phyloP scores from a whole-genome alignment of 2,113 vertebrate genomes.

The Penelope pileata region DNA sequence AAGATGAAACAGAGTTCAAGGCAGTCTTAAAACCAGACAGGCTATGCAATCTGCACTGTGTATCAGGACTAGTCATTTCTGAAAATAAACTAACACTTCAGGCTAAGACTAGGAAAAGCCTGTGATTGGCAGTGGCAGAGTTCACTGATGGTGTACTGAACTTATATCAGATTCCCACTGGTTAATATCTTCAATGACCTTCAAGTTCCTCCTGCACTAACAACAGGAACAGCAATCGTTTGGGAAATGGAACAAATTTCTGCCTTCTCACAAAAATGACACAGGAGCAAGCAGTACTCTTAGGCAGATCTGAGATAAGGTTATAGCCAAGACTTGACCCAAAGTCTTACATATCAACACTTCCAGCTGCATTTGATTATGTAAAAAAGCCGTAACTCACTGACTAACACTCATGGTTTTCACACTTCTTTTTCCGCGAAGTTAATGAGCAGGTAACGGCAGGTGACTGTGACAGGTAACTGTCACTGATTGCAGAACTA shows the following conservation, averaged over 20 bases:
- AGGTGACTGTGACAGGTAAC: too few relatives aligned
- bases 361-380: constrained; percentile 3
- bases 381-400: neutral
- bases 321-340: neutral
- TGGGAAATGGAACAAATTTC: neutral
- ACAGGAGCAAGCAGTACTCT: neutral
- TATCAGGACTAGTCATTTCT: neutral
- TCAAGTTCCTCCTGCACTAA: neutral
- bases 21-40: neutral
- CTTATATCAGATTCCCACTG: neutral
- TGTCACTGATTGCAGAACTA: neutral
- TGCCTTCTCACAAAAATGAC: neutral
- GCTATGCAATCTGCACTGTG: neutral
- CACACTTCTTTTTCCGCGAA: neutral
- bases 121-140: neutral
- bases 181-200: neutral
- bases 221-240: neutral
- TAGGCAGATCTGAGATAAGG: neutral
- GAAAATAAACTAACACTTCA: neutral
- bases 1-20: neutral
- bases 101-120: neutral
- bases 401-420: neutral
- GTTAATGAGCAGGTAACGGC: neutral
- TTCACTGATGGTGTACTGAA: neutral
- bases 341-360: neutral